Evolutionary conservation across 2,113 vertebrate species (phyloP), one percentile per base, ranked within the genome.

Genomic region (Microtus richardsoni): DNA sequence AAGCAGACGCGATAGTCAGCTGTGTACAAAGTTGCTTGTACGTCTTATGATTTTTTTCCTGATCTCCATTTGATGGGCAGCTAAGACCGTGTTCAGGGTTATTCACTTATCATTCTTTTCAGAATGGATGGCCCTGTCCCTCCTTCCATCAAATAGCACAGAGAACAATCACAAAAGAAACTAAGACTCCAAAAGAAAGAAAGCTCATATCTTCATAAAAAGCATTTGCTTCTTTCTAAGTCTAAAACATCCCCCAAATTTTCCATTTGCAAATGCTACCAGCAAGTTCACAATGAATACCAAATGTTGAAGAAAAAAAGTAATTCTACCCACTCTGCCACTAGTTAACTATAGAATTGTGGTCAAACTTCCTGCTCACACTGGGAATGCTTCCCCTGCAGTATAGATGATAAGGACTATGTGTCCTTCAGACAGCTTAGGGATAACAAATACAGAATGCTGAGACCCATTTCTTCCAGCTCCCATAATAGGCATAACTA

Each of bases 141-240:
- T 96, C 60, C 30, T 82, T 84, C 95, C 47, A 94, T 54, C 88
- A 88, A 95, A 75, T 19, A 95, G 30, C 36, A 89, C 54, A 82
- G 58, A 89, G 49, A 95, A 66, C 24, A 73, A 95, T 92, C 70
- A 49, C 68, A 83, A 84, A 89, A 39, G 62, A 82, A 74, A 1
- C 16, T 82, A 47, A 70, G 4, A 11, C 44, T 66, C 33, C n/a
- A 24, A 87, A 83, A 88, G 41, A 85, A 97, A 91, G 19, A 64
- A 62, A 86, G 58, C 28, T 89, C 39, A 74, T 70, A 64, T 78
- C 52, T 86, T n/a, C 44, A 64, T 58, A 73, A 47, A 74, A 91
- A 92, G 21, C 87, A 83, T 68, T 78, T 74, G 1, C 39, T 95
- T 26, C 24, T 33, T 93, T 75, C 21, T 6, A 95, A 66, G 13